Conservation (phyloP, 2,113 vertebrate species). For the Procavia capensis region DNA sequence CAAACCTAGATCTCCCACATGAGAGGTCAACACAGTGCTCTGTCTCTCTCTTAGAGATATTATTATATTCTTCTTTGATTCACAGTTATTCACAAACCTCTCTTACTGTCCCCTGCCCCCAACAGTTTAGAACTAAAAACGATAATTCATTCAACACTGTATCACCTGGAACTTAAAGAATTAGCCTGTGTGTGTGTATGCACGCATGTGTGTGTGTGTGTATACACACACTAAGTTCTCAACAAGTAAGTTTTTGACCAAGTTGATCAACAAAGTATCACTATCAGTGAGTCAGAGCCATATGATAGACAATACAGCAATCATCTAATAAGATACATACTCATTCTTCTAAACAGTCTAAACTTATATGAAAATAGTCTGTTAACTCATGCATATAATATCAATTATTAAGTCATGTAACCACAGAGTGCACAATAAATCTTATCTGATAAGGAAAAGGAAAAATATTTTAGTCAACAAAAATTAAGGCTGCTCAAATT, state of each 20-base stretch:
- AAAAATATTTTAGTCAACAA: constrained; percentile 28
- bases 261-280: neutral
- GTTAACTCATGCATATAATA: constrained; percentile 6
- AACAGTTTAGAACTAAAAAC: constrained; percentile 37
- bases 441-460: neutral
- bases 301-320: neutral
- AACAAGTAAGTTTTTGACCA: constrained; percentile 8
- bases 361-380: neutral
- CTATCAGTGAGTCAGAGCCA: neutral
- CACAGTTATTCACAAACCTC: constrained; percentile 34
- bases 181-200: neutral
- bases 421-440: constrained; percentile 10
- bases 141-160: neutral
- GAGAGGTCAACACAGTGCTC: neutral
- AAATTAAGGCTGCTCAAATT: constrained; percentile 19
- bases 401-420: neutral
- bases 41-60: neutral
- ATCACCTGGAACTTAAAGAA: constrained; percentile 26
- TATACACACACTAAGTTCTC: neutral
- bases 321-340: neutral
- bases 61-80: neutral
- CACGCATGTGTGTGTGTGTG: too few relatives aligned
- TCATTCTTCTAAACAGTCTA: constrained; percentile 23
- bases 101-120: neutral
- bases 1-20: too few relatives aligned